A percentile compares a stretch with the other conserved stretches of the same genome.
Evolutionary conservation across 1,140 invertebrate genomes (phyloP).

Genomic region (Ostrea edulis): DNA sequence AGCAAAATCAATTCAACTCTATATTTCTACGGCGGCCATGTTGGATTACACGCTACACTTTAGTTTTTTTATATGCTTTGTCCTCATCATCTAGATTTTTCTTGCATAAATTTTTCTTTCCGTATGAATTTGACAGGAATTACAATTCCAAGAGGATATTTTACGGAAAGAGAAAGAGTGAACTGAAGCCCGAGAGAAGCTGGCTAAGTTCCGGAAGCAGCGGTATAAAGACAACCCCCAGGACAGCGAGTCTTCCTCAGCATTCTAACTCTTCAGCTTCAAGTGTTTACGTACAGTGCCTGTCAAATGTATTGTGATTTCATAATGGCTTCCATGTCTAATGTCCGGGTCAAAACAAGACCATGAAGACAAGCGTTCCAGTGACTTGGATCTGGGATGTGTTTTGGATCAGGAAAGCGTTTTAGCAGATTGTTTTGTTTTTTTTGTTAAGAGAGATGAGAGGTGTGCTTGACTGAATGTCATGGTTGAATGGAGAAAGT

Average conservation of each 20-base stretch:
- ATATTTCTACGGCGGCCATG: too few species aligned
- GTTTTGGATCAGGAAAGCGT: neutral
- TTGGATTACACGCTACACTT: neutral
- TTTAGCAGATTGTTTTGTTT: neutral
- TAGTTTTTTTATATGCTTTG: too few species aligned
- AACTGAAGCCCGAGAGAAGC: slow-evolving; percentile 92
- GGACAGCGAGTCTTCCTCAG: slow-evolving; percentile 66
- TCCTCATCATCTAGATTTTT: too few species aligned
- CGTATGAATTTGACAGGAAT: slow-evolving; percentile 72
- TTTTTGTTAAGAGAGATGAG: neutral
- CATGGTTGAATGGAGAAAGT: neutral
- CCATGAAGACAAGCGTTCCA: neutral
- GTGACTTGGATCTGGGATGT: neutral
- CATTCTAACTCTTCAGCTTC: slow-evolving; percentile 46
- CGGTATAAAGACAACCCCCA: slow-evolving; percentile 72
- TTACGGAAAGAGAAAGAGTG: slow-evolving; percentile 95
- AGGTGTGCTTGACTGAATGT: neutral
- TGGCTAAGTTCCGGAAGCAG: slow-evolving; percentile 83
- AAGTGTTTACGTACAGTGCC: neutral
- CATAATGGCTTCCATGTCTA: neutral
- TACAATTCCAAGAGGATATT: slow-evolving; percentile 85
- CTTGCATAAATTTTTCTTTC: neutral
- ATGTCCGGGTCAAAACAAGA: neutral
- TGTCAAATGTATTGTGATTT: slow-evolving; percentile 18
- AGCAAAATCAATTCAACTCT: too few species aligned